Conservation (phyloP, 2,888 invertebrate species). For the Lordiphosa fenestrarum region DNA sequence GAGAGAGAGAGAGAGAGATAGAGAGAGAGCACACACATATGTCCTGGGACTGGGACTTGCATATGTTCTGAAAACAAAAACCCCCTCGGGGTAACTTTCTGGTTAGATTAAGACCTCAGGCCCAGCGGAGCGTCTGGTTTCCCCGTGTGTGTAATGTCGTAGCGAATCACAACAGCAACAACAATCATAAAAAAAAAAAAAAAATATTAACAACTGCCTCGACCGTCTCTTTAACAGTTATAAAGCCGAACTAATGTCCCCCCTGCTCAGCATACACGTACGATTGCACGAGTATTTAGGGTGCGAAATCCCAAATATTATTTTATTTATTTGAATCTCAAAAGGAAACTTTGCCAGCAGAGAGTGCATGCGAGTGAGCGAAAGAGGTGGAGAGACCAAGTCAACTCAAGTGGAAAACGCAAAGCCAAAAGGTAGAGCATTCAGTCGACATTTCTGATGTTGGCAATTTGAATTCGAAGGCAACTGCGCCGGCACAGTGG, state of each 20-base stretch:
- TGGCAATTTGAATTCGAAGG: conserved; percentile 10
- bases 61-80: conserved; percentile 51
- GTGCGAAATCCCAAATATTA: conserved; percentile 77
- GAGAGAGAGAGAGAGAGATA: conserved; percentile 3
- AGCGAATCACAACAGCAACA: conserved; percentile 77
- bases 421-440: conserved; percentile 53
- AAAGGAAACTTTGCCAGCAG: conserved; percentile 38
- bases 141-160: conserved; percentile 54
- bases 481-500: conserved; percentile 43
- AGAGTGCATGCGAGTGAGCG: neutral
- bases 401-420: conserved; percentile 61
- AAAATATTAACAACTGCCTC: conserved; percentile 65
- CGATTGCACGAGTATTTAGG: conserved; percentile 57
- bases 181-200: conserved; percentile 57
- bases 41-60: conserved; percentile 34
- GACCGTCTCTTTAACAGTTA: conserved; percentile 61
- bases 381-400: neutral
- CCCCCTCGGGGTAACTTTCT: conserved; percentile 71
- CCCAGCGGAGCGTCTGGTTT: conserved; percentile 37
- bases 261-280: conserved; percentile 17
- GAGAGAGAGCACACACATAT: conserved; percentile 27
- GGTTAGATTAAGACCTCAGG: conserved; percentile 79
- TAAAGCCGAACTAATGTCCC: conserved; percentile 67
- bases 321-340: conserved; percentile 76
- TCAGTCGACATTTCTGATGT: conserved; percentile 9